A percentile compares a stretch with the other conserved stretches of the same genome.
Conservation (phyloP, 1,140 invertebrate species). For the Onthophagus taurus region DNA sequence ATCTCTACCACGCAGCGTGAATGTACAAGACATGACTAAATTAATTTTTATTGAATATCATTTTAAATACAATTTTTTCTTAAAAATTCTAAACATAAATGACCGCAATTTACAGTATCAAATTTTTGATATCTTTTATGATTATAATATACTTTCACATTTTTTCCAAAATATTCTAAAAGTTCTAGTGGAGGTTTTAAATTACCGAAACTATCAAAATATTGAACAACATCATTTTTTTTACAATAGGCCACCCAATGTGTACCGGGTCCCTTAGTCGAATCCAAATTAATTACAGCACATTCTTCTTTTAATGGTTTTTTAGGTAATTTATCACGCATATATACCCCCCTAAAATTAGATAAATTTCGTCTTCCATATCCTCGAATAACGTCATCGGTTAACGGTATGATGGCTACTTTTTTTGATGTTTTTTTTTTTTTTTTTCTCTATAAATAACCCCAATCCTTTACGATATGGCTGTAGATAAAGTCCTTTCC, state of each 20-base stretch:
- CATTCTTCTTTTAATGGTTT: conserved; percentile 4
- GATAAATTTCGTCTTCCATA: conserved; percentile 26
- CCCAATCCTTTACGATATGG: conserved; percentile 14
- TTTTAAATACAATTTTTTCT: not conserved
- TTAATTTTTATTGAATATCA: not conserved
- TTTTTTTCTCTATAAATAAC: conserved; percentile 17
- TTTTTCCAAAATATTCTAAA: conserved; percentile 1
- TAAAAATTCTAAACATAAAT: conserved; percentile 14
- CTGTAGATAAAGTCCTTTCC: conserved; percentile 9
- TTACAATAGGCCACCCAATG: conserved; percentile 12
- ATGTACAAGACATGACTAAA: conserved; percentile 15
- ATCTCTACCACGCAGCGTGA: conserved; percentile 4
- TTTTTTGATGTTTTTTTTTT: conserved; percentile 20
- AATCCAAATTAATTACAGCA: conserved; percentile 10
- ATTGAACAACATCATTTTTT: not conserved
- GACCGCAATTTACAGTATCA: conserved; percentile 13
- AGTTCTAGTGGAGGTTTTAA: conserved; percentile 12
- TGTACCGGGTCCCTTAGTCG: conserved; percentile 1
- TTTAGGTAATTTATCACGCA: conserved; percentile 26
- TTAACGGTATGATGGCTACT: conserved; percentile 24
- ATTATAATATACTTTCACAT: conserved; percentile 9
- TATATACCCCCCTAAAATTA: conserved; percentile 27
- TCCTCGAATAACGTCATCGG: conserved; percentile 23
- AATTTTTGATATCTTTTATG: conserved; percentile 8
- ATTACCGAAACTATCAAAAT: conserved; percentile 14